phyloP scores from a whole-genome alignment of 1,140 invertebrate species.

The Drosophila lowei region DNA sequence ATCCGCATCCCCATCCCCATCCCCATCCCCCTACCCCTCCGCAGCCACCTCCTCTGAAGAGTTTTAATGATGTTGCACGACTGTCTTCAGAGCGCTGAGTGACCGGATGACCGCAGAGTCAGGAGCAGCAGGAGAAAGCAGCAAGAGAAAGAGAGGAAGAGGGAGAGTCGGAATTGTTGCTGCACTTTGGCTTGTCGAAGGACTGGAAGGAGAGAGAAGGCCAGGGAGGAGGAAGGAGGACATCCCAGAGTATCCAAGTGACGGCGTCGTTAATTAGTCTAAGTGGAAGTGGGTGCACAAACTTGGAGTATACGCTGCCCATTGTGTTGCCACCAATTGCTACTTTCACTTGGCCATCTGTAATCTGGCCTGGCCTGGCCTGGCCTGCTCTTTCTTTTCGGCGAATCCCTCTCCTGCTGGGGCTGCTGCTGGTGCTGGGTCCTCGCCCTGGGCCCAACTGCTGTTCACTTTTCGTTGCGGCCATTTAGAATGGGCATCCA shows the following conservation, averaged over 20 bases:
- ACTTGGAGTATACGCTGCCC: slow-evolving; percentile 54
- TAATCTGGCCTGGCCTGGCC: not conserved
- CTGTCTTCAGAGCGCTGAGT: slow-evolving; percentile 56
- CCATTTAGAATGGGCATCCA: slow-evolving; percentile 65
- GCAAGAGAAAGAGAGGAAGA: too few species aligned
- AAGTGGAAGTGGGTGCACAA: slow-evolving; percentile 77
- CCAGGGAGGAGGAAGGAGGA: not conserved
- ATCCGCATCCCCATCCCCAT: not conserved
- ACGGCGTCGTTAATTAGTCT: slow-evolving; percentile 78
- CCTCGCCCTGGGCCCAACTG: slow-evolving; percentile 37
- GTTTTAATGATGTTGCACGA: slow-evolving; percentile 70
- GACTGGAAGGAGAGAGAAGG: slow-evolving; percentile 1
- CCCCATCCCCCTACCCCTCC: not conserved
- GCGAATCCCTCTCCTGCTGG: not conserved
- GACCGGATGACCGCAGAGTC: slow-evolving; percentile 63
- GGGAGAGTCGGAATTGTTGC: slow-evolving; percentile 5
- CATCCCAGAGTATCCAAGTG: slow-evolving; percentile 60
- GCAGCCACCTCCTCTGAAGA: slow-evolving; percentile 26
- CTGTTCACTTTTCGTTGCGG: slow-evolving; percentile 42
- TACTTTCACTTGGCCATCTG: slow-evolving; percentile 44
- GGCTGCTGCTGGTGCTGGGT: slow-evolving; percentile 11
- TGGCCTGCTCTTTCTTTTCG: slow-evolving; percentile 9
- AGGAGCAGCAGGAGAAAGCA: slow-evolving; percentile 2
- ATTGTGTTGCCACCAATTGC: slow-evolving; percentile 47
- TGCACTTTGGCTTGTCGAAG: slow-evolving; percentile 24